Conservation (phyloP, 2,888 invertebrate genomes). For the Ferrisia virgata region DNA sequence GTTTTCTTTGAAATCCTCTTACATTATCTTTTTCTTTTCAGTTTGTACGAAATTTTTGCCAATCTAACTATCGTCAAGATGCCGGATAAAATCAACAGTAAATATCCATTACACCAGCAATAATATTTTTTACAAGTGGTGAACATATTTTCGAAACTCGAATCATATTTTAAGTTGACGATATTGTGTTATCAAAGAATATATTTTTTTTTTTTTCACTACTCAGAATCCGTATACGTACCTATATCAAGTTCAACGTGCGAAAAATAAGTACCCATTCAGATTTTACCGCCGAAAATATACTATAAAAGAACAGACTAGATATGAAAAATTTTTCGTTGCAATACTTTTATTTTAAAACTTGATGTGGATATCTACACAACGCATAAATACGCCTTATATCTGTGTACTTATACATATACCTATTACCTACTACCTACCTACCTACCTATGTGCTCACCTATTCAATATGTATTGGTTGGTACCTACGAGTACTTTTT, state of each 20-base stretch:
- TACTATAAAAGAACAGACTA: too few species aligned
- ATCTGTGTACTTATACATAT: too few species aligned
- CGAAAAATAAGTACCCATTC: too few species aligned
- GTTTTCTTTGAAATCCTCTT: constrained; percentile 22
- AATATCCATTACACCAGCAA: neutral
- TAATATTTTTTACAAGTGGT: neutral
- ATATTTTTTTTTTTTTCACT: neutral
- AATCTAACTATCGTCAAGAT: neutral
- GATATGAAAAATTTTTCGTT: too few species aligned
- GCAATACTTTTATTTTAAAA: too few species aligned
- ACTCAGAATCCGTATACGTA: neutral
- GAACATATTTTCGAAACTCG: neutral
- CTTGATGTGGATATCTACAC: too few species aligned
- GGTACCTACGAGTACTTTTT: too few species aligned
- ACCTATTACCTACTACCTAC: too few species aligned
- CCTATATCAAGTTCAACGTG: too few species aligned
- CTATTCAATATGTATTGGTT: too few species aligned
- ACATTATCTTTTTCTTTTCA: neutral
- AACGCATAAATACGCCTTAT: too few species aligned
- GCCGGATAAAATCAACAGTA: constrained; percentile 5
- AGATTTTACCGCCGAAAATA: neutral
- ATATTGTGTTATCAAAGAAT: neutral
- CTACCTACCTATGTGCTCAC: too few species aligned
- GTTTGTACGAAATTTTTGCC: neutral
- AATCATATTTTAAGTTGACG: neutral